Evolutionary conservation across 2,113 vertebrate genomes (phyloP).

Genomic region (Mastomys natalensis): DNA sequence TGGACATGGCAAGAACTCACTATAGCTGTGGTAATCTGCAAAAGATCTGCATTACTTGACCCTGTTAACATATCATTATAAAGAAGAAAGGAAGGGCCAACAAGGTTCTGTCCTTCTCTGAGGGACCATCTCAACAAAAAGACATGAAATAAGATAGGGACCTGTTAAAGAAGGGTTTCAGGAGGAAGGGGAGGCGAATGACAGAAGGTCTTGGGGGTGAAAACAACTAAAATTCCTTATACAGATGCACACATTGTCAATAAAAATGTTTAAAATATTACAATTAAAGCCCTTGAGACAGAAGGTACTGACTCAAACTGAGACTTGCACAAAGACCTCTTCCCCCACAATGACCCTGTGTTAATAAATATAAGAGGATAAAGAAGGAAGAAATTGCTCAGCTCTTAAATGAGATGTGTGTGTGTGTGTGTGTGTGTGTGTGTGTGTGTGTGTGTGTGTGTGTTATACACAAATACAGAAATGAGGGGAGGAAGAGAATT

Average conservation of each 20-base stretch:
- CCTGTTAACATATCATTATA: not conserved
- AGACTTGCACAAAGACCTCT: not conserved
- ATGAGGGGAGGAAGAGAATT: too few species aligned
- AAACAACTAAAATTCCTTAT: not conserved
- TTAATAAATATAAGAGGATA: not conserved
- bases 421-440: not conserved
- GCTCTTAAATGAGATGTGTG: not conserved
- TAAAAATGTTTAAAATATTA: not conserved
- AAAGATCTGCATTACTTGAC: not conserved
- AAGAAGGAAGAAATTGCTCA: not conserved
- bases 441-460: not conserved
- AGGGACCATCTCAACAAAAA: not conserved
- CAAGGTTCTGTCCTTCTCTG: not conserved
- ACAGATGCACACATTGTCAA: not conserved
- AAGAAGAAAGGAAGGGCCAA: too few species aligned
- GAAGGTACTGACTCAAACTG: not conserved
- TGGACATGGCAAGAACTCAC: not conserved
- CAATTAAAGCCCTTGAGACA: not conserved
- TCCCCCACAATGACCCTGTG: not conserved
- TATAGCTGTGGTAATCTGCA: not conserved
- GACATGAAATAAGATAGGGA: not conserved
- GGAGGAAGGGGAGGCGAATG: too few species aligned
- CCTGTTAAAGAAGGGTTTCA: not conserved
- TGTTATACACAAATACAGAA: not conserved
- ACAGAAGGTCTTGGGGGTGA: not conserved